Evolutionary conservation across 2,797 vertebrate genomes (phyloP), one percentile per base, ranked within the genome.

Genomic region (Anguilla obscura): DNA sequence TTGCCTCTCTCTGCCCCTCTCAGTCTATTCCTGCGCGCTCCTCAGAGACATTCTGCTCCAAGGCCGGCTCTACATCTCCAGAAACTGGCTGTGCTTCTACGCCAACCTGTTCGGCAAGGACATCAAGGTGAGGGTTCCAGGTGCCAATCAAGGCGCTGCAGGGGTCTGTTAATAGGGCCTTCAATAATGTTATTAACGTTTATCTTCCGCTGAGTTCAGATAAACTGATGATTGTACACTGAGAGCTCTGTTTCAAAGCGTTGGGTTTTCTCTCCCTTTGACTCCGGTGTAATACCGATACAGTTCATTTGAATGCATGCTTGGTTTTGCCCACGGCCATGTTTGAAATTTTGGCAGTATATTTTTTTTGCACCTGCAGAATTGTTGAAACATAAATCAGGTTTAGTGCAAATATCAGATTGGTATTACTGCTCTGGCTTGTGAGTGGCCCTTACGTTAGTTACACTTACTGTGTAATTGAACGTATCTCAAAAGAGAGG

Each of bases 71-170:
- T 99, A 98, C 94, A 99, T 99, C 92, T 99, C 98, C 86, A 96
- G 97, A 92, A 98, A 98, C 95, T 99, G 98, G 98, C 95, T 99
- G 92, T 99, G 98, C 94, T 99, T 99, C 95, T 97, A 99, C 0
- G 98, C 98, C 92, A 98, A 98, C 95, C 97, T 99, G 91, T 99
- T 99, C 0, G 98, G 98, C 92, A 99, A 97, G 91, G 98, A 99
- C 93, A 97, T 99, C 90, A 98, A 99, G 98, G 98, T 98, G 94
- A 84, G 0, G 1, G 2, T 58, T 14, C 24, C 24, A 36, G 18
- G 58, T 4, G 30, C 24, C 27, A 24, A 7, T 66, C 63, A 5
- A 4, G 21, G 58, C 16, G 58, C 58, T 60, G 84, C 54, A 16
- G 30, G 60, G 21, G 60, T 50, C 33, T 30, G 60, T 71, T 48